A percentile compares a stretch with the other conserved stretches of the same genome.
phyloP scores from a whole-genome alignment of 2,888 invertebrate genomes.

The Leucophora obtusa region DNA sequence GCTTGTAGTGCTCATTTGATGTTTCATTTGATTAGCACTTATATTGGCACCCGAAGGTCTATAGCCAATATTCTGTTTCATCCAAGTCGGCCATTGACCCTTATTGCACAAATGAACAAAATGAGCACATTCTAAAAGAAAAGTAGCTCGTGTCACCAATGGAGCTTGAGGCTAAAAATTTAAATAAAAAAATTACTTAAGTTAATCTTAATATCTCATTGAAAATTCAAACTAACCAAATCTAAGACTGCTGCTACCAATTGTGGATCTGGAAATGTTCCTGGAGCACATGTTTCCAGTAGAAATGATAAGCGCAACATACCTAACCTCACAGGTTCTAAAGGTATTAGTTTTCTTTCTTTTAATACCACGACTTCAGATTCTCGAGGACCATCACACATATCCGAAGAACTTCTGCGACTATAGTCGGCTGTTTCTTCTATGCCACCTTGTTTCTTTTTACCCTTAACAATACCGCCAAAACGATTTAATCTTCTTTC shows the following conservation, averaged over 20 bases:
- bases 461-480: conserved; percentile 89
- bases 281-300: conserved; percentile 96
- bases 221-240: conserved; percentile 82
- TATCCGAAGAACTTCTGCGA: conserved; percentile 89
- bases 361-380: conserved; percentile 93
- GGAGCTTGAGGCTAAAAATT: conserved; percentile 91
- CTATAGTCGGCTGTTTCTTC: conserved; percentile 92
- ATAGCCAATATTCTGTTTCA: conserved; percentile 90
- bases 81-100: conserved; percentile 99
- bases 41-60: conserved; percentile 83
- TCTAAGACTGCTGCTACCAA: conserved; percentile 96
- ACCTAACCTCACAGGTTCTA: conserved; percentile 89
- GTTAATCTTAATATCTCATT: not conserved
- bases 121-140: conserved; percentile 96
- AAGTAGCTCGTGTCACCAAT: conserved; percentile 93
- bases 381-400: conserved; percentile 88
- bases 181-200: not conserved
- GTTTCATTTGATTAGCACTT: conserved; percentile 77
- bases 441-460: conserved; percentile 92
- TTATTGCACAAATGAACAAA: conserved; percentile 98
- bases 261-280: conserved; percentile 97
- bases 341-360: conserved; percentile 90
- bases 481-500: conserved; percentile 93
- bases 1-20: conserved; percentile 81
- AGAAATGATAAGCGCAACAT: conserved; percentile 94